These are phyloP conservation scores for Pseudonaja textilis DNA, from an alignment of 2,113 vertebrate genomes.

Conservation along the genomic window DNA sequence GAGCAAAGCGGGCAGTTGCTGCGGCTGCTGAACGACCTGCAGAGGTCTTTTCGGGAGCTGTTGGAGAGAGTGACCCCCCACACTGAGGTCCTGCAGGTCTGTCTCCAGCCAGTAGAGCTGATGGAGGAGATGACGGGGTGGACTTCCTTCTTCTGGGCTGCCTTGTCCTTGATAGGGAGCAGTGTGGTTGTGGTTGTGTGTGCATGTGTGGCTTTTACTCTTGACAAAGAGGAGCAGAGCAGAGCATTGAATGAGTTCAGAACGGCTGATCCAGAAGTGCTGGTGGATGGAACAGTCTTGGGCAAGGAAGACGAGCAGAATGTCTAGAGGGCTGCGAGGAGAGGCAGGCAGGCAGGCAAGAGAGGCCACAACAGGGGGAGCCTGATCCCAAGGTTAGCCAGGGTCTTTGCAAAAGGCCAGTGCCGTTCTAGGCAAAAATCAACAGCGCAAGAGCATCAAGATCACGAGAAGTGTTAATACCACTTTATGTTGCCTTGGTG, in stretches of 20 bases:
- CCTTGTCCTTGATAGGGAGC: slow-evolving; percentile 25
- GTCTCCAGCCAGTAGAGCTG: slow-evolving; percentile 67
- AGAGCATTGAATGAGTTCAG: neutral
- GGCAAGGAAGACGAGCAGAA: neutral
- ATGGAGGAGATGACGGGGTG: slow-evolving; percentile 66
- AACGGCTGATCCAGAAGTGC: neutral
- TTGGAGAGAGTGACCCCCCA: slow-evolving; percentile 68
- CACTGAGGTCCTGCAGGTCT: slow-evolving; percentile 70
- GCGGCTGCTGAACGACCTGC: slow-evolving; percentile 82
- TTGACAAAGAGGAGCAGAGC: neutral
- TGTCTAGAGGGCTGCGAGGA: neutral
- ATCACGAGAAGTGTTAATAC: too few species aligned
- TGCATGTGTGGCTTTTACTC: slow-evolving; percentile 17
- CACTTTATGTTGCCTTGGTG: too few species aligned
- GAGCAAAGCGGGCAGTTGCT: slow-evolving; percentile 86
- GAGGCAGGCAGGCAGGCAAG: neutral
- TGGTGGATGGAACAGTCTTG: neutral
- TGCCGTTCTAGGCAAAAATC: too few species aligned
- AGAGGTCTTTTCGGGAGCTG: slow-evolving; percentile 79
- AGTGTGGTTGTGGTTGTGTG: neutral
- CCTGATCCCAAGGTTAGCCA: neutral
- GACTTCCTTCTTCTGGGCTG: slow-evolving; percentile 44
- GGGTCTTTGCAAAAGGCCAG: neutral
- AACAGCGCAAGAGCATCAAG: too few species aligned
- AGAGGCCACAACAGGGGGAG: neutral